Evolutionary conservation across 2,888 invertebrate species (phyloP), one percentile per base, ranked within the genome.

Genomic region (Balanococcus diminutus): DNA sequence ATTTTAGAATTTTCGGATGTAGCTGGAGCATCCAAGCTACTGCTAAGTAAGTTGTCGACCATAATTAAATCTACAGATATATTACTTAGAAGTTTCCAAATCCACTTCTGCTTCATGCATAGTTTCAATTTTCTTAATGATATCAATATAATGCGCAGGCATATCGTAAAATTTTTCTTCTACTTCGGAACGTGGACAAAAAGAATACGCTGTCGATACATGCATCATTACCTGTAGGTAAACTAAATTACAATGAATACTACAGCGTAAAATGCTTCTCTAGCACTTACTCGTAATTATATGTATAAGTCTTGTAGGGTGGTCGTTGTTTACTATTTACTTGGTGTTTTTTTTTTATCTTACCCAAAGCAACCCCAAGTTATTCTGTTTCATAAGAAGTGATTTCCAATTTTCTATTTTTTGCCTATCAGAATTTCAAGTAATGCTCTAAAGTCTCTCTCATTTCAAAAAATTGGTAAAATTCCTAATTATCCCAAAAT

Each of bases 141-240:
- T 88, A 86, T 90, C 89, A 8, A 89, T 88, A 2, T 89, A 90
- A 42, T 88, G 88, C 28, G 90, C 89, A 32, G 89, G 89, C 0
- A 90, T 88, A n/a, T 89, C 89, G 87, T 91, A 91, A 87, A 89
- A 90, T 46, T 89, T 88, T 87, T 91, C 91, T 31, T 90, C 89
- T 51, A 91, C 89, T 22, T 88, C 82, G 1, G 88, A 72, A 39
- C 87, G 86, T 88, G 89, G 87, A 87, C 89, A 91, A 87, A 91
- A 90, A 11, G 90, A 89, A 87, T 90, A 91, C 0, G 90, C 90
- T 3, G 91, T 91, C n/a, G 90, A 91, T 14, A 91, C 90, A 87
- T 91, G 90, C 46, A 91, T 89, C 56, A 87, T 51, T 11, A 81
- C 86, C 87, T 87, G 79, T 25, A 61, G 6, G 25, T 61, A 14